Base-by-base conservation (phyloP, 2,113 vertebrate genomes). In the Ceyx margarethae region DNA sequence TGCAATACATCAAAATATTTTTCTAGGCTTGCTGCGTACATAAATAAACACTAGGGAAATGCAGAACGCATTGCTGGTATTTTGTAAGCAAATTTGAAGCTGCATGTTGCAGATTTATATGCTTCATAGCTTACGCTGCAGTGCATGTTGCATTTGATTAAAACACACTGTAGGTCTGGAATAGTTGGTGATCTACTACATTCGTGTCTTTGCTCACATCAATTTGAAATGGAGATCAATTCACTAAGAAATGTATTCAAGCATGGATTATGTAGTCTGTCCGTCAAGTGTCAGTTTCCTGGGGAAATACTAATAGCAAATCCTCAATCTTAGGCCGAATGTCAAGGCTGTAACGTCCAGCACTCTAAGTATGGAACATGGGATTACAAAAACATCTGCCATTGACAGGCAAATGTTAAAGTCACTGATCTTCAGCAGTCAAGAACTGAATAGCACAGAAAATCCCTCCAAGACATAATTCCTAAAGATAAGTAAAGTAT, bases 311-410 rank as follows among this genome's bases (percentile, higher is more conserved):
- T 94, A 93, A 95, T 88, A 94, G 82, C 85, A 92, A 85, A 74
- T 95, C 84, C 89, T 96, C 96, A 93, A 48, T 94, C 92, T 95
- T 33, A 94, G 96, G 94, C 92, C 96, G 96, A 95, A 95, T 94
- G 66, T 91, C 96, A 92, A 84, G 72, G 50, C 96, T 91, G 64
- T 85, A 91, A 90, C 2, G 84, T 95, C 96, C 94, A 93, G 93
- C 84, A 84, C 87, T 89, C 84, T 19, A 40, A 96, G 73, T 58
- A 80, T 82, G 82, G 91, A 95, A 89, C 80, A 68, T 75, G 53
- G 85, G 94, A 96, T 97, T 95, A 97, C 86, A 64, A 62, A 87
- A 94, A 69, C 94, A 96, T 96, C 95, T 97, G 94, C 89, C 94
- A 93, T 90, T 75, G 92, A 87, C 94, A 97, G 81, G 92, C 93